A percentile compares a stretch with the other conserved stretches of the same genome.
Evolutionary conservation across 2,113 vertebrate species (phyloP).

Genomic region (Campylomormyrus tamandua): DNA sequence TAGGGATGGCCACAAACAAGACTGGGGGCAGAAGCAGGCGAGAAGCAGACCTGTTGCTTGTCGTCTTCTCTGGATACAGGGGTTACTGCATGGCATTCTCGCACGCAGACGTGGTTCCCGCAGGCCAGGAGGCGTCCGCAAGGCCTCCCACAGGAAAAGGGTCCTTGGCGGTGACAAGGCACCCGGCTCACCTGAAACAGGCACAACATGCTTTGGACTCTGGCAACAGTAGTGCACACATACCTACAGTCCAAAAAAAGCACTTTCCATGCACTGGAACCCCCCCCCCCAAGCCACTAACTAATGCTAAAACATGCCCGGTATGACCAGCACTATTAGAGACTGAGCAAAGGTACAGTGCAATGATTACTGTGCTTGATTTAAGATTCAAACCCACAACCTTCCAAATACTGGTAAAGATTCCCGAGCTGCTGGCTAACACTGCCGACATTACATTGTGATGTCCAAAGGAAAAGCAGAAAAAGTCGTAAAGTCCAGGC

Average conservation of each 20-base stretch:
- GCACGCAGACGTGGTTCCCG: constrained; percentile 71
- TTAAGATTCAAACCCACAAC: neutral
- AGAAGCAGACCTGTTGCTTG: constrained; percentile 1
- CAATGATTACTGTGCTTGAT: neutral
- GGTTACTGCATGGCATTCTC: constrained; percentile 65
- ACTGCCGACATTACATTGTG: neutral
- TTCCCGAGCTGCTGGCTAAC: neutral
- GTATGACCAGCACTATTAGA: neutral
- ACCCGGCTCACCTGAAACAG: constrained; percentile 61
- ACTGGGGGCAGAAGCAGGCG: neutral
- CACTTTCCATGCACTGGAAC: neutral
- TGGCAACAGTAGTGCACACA: neutral
- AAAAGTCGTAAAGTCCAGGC: neutral
- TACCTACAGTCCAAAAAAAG: neutral
- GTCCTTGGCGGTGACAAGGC: constrained; percentile 63
- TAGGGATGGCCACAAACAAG: neutral
- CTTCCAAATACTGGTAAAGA: neutral
- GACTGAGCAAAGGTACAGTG: neutral
- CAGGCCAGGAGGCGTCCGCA: constrained; percentile 69
- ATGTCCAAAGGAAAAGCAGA: neutral
- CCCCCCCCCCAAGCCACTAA: neutral
- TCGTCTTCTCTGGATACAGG: constrained; percentile 11
- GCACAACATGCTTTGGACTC: neutral
- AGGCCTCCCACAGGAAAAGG: constrained; percentile 69
- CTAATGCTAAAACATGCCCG: neutral